Percentiles rank a stretch among this genome's conserved stretches.
Conservation (phyloP, 2,113 vertebrate genomes). For the Fregata magnificens region DNA sequence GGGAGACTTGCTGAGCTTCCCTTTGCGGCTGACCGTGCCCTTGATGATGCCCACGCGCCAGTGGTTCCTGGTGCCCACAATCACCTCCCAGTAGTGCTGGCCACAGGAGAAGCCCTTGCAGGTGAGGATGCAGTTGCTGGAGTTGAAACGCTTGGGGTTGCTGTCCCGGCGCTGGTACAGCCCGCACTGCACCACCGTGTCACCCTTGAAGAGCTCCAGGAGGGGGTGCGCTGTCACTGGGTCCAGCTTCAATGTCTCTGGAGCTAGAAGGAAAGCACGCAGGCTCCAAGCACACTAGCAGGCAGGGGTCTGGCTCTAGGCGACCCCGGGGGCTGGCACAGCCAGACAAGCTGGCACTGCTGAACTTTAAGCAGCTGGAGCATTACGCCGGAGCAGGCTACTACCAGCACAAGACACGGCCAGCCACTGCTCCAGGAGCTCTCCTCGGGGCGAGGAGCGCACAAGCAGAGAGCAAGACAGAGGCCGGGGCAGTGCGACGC, state of each 20-base stretch:
- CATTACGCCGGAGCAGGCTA: background rate
- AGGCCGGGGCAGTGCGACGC: rapidly evolving
- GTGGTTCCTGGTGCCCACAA: constrained; percentile 80
- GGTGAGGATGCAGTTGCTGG: constrained; percentile 81
- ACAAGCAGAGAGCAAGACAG: background rate
- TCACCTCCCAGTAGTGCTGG: constrained; percentile 88
- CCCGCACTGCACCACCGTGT: constrained; percentile 76
- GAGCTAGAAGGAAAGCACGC: constrained; percentile 54
- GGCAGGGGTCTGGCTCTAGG: background rate
- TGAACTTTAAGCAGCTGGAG: background rate
- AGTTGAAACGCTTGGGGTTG: constrained; percentile 81
- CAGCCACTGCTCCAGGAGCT: background rate
- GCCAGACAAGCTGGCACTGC: background rate
- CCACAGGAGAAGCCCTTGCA: constrained; percentile 82
- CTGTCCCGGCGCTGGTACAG: constrained; percentile 71
- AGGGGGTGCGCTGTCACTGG: constrained; percentile 81
- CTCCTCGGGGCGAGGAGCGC: background rate
- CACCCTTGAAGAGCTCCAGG: constrained; percentile 77
- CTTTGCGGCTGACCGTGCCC: constrained; percentile 77
- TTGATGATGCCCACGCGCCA: constrained; percentile 84
- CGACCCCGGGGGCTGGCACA: background rate
- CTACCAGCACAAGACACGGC: rapidly evolving
- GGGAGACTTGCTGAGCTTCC: constrained; percentile 80
- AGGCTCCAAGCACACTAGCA: background rate
- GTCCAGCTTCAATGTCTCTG: constrained; percentile 79